Evolutionary conservation across 2,113 vertebrate genomes (phyloP), one percentile per base, ranked within the genome.

Genomic region (Brachypteracias leptosomus): DNA sequence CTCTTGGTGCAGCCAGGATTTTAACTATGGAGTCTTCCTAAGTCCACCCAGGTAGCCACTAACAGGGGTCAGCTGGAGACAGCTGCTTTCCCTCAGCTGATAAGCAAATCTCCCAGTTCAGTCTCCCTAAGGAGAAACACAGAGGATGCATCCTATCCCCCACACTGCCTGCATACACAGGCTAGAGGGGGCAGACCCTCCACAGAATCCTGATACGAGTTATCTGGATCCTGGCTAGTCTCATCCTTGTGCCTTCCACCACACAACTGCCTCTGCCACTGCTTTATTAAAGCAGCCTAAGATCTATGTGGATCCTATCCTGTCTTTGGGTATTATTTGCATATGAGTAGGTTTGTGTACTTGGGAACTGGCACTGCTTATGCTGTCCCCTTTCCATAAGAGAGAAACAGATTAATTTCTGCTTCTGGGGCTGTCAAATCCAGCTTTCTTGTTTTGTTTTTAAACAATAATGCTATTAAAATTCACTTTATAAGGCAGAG

Each of bases 61-160:
- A 79, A 72, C 54, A 67, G 14, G 35, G 38, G 31, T 54, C 85
- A 67, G 40, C 82, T 95, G 52, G 33, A 94, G 84, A 29, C 75
- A 84, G 85, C 78, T 84, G 88, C 62, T 88, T 91, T 89, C 74
- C 42, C 70, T 94, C 81, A 84, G 84, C 92, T 78, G 68, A 96
- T 89, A 96, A 73, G 40, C 51, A 38, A 10, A 78, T 36, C 76
- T 89, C 51, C 33, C 24, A 24, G 8, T 57, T 78, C 62, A 78
- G 52, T 8, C 74, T 82, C 54, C 73, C 74, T 52, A 51, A 10
- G 31, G 28, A 82, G 54, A 91, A 85, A 65, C 15, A 65, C 11
- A 51, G 28, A 49, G 44, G 62, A 49, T 13, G 11, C 16, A 81
- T 22, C 25, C 51, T 17, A 54, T 16, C 10, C 58, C 31, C 36